Evolutionary conservation across 2,888 invertebrate genomes (phyloP).

Genomic region (Dione vanillae): DNA sequence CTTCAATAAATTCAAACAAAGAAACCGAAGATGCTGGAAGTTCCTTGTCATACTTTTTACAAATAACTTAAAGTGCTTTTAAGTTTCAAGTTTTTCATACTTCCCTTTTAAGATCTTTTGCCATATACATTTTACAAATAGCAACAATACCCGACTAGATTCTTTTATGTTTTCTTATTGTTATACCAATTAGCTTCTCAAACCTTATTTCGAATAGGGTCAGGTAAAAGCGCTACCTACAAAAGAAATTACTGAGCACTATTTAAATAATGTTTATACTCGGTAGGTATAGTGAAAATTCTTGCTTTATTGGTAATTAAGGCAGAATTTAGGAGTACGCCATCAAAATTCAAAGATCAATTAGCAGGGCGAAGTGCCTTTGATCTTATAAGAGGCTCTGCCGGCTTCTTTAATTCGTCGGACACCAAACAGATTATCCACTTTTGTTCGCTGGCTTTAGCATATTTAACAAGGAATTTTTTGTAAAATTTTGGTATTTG

Average conservation of each 20-base stretch:
- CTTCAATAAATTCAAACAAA: neutral
- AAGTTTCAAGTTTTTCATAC: neutral
- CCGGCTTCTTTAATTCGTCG: conserved; percentile 74
- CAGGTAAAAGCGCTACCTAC: neutral
- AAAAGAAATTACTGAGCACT: neutral
- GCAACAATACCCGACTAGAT: neutral
- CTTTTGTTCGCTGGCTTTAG: conserved; percentile 74
- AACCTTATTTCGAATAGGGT: neutral
- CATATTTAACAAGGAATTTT: conserved; percentile 75
- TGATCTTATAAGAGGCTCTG: conserved; percentile 73
- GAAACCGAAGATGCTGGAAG: neutral
- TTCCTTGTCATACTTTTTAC: neutral
- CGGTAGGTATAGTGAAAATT: conserved; percentile 25
- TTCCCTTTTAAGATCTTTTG: neutral
- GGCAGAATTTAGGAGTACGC: conserved; percentile 45
- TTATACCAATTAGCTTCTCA: conserved; percentile 4
- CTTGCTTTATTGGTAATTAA: conserved; percentile 41
- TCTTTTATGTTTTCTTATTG: conserved; percentile 19
- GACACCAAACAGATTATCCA: conserved; percentile 77
- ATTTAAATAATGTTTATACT: conserved; percentile 13
- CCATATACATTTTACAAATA: conserved; percentile 1
- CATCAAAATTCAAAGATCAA: conserved; percentile 73
- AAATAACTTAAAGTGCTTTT: neutral
- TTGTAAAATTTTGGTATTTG: conserved; percentile 60
- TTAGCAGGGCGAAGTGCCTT: conserved; percentile 71